Base-by-base conservation (phyloP, 2,797 vertebrate species). In the Decapterus maruadsi region DNA sequence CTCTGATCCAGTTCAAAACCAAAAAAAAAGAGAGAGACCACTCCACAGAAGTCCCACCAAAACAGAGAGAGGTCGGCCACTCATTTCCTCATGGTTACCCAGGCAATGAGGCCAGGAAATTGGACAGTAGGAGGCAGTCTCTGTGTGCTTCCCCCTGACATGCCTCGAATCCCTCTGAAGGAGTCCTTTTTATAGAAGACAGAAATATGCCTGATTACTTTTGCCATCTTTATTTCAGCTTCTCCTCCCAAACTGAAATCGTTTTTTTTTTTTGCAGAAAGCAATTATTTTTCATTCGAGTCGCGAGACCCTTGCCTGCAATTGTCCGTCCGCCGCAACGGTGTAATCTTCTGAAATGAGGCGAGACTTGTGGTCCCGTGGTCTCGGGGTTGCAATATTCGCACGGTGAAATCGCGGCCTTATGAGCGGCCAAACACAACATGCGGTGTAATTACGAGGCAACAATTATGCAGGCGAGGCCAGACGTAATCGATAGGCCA, bases 401-500 rank as follows among this genome's bases (percentile, higher is more conserved):
- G 36, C 45, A 48, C 13, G 3, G 13, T n/a, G 12, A 72, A 87
- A 78, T 63, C 19, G 63, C 63, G 8, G 17, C 66, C 77, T 17
- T 17, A 20, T 6, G 53, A 59, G 53, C 62, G 26, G 70, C 72
- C 60, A 54, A 86, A 87, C 88, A 83, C 85, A 90, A 92, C 77
- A 65, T 74, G 53, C 86, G 77, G 93, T 90, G 88, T 93, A 93
- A 95, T 94, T 93, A 93, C 82, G 55, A 89, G 92, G 80, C 81
- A 92, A 89, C 92, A 91, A 91, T 94, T 91, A 93, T 88, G 81
- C 83, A 46, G 80, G 82, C 87, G 51, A 73, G 87, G 87, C 94
- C 94, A 95, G 95, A 96, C 95, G 74, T 90, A 95, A 95, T 96
- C 95, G 85, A 96, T 96, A 95, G 94, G 94, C 90, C 94, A 94